Conservation (phyloP, 2,113 vertebrate genomes). For the human (Homo sapiens) region DNA sequence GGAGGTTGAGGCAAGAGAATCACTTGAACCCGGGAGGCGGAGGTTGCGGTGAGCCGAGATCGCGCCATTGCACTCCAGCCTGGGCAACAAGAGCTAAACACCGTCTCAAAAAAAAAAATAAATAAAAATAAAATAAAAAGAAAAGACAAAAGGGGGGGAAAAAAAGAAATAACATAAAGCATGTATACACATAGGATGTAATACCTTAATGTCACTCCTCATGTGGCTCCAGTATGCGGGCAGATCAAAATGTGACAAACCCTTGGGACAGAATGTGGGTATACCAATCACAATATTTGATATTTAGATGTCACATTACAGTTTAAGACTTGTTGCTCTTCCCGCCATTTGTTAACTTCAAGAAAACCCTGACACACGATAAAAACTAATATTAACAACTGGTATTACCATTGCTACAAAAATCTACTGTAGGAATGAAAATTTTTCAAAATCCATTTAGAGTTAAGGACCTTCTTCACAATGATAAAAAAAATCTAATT, state of each 20-base stretch:
- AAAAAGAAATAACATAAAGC: neutral
- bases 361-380: neutral
- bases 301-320: neutral
- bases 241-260: neutral
- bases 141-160: too few relatives aligned
- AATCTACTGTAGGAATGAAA: neutral
- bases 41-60: too few relatives aligned
- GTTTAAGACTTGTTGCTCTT: neutral
- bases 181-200: neutral
- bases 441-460: neutral
- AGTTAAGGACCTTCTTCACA: constrained; percentile 8
- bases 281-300: neutral
- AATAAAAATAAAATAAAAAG: too few relatives aligned
- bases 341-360: neutral
- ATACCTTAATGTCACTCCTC: neutral
- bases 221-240: neutral
- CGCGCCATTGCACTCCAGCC: too few relatives aligned
- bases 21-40: too few relatives aligned
- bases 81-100: too few relatives aligned
- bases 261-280: neutral
- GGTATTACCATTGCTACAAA: neutral
- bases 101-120: too few relatives aligned
- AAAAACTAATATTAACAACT: constrained; percentile 8
- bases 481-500: constrained; percentile 46
- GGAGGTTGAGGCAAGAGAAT: too few relatives aligned